Conservation (phyloP, 2,113 vertebrate species). For the Phainopepla nitens region DNA sequence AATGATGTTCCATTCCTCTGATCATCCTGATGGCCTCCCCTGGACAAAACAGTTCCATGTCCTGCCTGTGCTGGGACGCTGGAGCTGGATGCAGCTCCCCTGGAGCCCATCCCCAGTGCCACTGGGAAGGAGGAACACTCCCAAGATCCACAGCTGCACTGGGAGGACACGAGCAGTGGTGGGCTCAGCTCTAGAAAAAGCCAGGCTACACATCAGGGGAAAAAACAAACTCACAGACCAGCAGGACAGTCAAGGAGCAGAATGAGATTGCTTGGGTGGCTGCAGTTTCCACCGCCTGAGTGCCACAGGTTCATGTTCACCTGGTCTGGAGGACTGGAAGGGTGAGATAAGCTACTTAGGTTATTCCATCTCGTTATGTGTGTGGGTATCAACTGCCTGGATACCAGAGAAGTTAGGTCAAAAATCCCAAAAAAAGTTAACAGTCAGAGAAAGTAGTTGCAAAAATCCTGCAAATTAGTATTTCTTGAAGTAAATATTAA, state of each 20-base stretch:
- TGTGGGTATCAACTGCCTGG: neutral
- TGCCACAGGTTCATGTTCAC: neutral
- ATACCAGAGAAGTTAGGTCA: neutral
- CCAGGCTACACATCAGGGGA: neutral
- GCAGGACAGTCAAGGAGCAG: neutral
- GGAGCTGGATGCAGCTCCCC: neutral
- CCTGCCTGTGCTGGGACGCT: neutral
- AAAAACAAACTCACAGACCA: neutral
- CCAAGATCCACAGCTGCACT: neutral
- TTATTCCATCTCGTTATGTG: neutral
- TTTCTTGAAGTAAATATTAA: neutral
- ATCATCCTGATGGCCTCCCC: neutral
- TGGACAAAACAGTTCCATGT: neutral
- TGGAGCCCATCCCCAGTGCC: neutral
- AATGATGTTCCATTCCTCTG: neutral
- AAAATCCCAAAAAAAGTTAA: neutral
- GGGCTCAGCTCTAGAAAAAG: neutral
- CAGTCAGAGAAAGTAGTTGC: neutral
- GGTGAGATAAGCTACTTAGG: neutral
- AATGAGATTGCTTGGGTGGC: neutral
- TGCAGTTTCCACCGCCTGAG: neutral
- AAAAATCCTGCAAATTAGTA: neutral
- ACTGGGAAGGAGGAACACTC: neutral
- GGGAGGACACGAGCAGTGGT: fast-evolving
- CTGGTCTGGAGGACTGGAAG: neutral